Evolutionary conservation across 2,888 invertebrate genomes (phyloP).

Genomic region (Strigamia maritima): DNA sequence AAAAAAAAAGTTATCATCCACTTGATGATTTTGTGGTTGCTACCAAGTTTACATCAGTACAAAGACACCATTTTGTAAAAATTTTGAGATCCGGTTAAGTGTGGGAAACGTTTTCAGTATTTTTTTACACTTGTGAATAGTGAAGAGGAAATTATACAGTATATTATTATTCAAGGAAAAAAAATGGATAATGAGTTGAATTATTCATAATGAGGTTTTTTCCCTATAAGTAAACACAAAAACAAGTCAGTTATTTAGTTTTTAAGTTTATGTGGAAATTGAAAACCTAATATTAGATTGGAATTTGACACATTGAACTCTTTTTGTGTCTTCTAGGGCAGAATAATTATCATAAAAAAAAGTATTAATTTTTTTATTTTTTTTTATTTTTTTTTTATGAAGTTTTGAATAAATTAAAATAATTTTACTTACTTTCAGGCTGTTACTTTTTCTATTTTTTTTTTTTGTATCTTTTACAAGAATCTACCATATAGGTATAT

Average conservation of each 20-base stretch:
- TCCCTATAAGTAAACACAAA: not conserved
- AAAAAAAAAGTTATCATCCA: not conserved
- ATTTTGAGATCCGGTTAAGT: constrained; percentile 4
- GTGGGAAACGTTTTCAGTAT: not conserved
- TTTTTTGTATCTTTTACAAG: no score
- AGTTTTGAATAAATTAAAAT: no score
- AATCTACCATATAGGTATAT: no score
- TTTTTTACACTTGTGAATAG: not conserved
- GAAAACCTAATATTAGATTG: not conserved
- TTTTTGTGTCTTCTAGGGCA: not conserved
- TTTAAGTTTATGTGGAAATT: constrained; percentile 8
- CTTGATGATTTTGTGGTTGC: constrained; percentile 30
- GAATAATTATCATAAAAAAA: no score
- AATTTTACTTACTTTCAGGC: no score
- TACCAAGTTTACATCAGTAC: constrained; percentile 15
- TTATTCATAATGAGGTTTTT: not conserved
- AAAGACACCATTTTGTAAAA: constrained; percentile 8
- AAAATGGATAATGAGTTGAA: constrained; percentile 31
- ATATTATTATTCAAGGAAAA: constrained; percentile 28
- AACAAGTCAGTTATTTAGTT: not conserved
- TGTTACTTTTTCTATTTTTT: no score
- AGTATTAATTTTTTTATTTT: no score
- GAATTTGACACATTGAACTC: constrained; percentile 9
- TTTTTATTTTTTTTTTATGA: no score
- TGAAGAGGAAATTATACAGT: not conserved